Evolutionary conservation across 2,797 vertebrate species (phyloP).

Genomic region (Cyprinella venusta): DNA sequence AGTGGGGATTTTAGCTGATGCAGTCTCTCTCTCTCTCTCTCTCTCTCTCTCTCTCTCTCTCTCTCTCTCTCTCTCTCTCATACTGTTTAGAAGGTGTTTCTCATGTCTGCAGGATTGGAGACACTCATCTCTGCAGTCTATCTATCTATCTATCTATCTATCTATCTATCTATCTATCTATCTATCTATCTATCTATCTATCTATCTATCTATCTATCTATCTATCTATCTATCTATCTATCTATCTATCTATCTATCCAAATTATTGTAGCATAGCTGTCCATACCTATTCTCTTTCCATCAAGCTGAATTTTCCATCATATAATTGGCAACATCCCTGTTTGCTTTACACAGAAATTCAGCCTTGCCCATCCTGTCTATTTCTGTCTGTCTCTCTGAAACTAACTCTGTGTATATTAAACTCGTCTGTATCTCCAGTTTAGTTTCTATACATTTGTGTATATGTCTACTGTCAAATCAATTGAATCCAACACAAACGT

Average conservation of each 20-base stretch:
- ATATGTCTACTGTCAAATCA: too few species aligned
- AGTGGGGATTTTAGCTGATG: conserved; percentile 50
- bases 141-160: conserved; percentile 5
- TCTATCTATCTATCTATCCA: background rate
- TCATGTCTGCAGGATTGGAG: conserved; percentile 26
- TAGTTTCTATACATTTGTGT: too few species aligned
- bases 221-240: background rate
- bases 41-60: conserved; percentile 42
- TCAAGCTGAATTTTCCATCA: conserved; percentile 49
- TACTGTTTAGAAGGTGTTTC: background rate
- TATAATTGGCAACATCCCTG: conserved; percentile 48
- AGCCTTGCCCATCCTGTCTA: conserved; percentile 58
- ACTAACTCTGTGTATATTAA: conserved; percentile 21
- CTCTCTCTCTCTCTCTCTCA: background rate
- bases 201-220: conserved; percentile 17
- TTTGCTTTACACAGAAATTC: conserved; percentile 55
- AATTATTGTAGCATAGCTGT: conserved; percentile 27
- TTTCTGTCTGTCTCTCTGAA: conserved; percentile 8
- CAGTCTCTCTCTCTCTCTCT: conserved; percentile 44
- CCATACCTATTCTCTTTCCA: conserved; percentile 48
- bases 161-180: background rate
- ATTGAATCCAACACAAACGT: too few species aligned
- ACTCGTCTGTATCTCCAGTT: background rate
- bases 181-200: background rate
- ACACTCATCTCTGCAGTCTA: conserved; percentile 19